Evolutionary conservation across 2,797 vertebrate species (phyloP), one percentile per base, ranked within the genome.

Genomic region (Sebastes matsubarae): DNA sequence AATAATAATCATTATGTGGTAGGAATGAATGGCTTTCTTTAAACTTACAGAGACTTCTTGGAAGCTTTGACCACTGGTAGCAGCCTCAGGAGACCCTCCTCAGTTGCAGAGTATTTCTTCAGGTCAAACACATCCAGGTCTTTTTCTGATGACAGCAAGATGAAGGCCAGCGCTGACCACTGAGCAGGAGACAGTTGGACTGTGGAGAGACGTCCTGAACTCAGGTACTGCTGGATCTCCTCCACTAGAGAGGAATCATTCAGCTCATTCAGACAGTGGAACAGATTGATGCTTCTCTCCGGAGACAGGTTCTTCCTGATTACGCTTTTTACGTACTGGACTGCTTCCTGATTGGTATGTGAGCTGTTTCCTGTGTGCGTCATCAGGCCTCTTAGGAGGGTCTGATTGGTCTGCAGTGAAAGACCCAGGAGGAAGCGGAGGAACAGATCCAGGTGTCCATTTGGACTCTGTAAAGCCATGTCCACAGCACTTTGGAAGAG

Each of bases 161-260:
- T 86, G 73, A 83, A 83, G 46, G 42, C 80, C 68, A 86, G 64
- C 18, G 84, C 65, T 1, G 80, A 86, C 76, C 80, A 82, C 59
- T 86, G 80, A 70, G 64, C 72, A 34, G 80, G 72, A 69, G 76
- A 76, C 3, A 86, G 52, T 11, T 65, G 7, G 1, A 64, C 32
- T 42, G 52, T 22, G 58, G n/a, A 29, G 2, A 82, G 72, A 20
- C 14, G 1, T 42, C 38, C 38, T 42, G 38, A 42, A 42, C 38
- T 42, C 38, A 42, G 38, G 38, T 42, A 42, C 38, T 42, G 38
- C 38, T 42, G 38, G 38, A 42, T 42, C 38, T 42, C 38, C 38
- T 42, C 38, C 38, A 42, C 0, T 42, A 42, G 38, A 42, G 38
- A 42, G 38, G 38, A 42, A 42, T 42, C 38, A 42, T 42, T 42